Percentiles rank a stretch among this genome's conserved stretches.
These are phyloP conservation scores for Sparus aurata DNA, from an alignment of 2,797 vertebrate genomes.

Conservation along the genomic window DNA sequence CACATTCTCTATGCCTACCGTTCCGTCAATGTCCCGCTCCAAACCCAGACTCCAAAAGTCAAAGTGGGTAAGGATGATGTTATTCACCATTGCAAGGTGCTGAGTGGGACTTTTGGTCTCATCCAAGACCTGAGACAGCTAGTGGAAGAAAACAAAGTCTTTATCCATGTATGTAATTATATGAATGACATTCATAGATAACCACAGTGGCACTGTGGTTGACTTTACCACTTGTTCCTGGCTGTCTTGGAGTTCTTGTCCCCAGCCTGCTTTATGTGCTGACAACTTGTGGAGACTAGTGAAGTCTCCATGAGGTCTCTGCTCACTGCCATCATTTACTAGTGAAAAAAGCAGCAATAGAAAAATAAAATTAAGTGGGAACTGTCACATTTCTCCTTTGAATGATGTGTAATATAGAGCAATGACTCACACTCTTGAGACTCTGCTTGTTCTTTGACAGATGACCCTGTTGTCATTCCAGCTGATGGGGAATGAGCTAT, in stretches of 20 bases:
- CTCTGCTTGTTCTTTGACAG: background rate
- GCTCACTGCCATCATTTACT: background rate
- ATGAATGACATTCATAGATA: background rate
- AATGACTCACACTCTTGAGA: background rate
- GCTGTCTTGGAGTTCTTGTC: background rate
- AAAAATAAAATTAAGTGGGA: no score
- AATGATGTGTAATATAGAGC: background rate
- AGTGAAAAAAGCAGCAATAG: background rate
- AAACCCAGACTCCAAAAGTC: conserved; percentile 26
- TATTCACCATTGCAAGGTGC: background rate
- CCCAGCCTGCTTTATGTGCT: conserved; percentile 1
- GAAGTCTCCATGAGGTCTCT: background rate
- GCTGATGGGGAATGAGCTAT: background rate
- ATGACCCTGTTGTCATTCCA: background rate
- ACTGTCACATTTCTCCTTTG: background rate
- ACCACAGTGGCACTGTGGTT: background rate
- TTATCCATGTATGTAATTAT: background rate
- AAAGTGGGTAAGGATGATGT: background rate
- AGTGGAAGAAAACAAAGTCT: background rate
- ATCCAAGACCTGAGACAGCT: background rate
- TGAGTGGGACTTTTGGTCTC: background rate
- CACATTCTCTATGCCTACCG: background rate
- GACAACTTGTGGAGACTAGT: background rate
- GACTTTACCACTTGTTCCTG: background rate
- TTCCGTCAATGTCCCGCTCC: background rate